A percentile compares a stretch with the other conserved stretches of the same genome.
These are phyloP conservation scores for Garrulus glandarius DNA, from an alignment of 2,797 vertebrate species.

Conservation along the genomic window DNA sequence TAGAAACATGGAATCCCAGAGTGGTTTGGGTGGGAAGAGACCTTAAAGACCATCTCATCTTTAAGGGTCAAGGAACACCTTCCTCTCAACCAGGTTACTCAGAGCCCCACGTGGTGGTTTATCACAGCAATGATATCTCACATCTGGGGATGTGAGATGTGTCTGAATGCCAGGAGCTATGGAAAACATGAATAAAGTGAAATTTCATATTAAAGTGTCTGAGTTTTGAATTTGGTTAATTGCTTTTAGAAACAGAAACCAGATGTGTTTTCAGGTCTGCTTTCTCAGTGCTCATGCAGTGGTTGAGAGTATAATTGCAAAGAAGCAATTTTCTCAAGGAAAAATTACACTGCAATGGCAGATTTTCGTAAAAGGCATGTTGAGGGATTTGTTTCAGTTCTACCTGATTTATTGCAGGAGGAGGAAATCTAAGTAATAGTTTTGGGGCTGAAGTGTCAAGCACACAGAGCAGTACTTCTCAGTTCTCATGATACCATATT, in stretches of 20 bases:
- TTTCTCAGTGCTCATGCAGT: neutral
- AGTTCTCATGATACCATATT: neutral
- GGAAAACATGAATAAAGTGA: neutral
- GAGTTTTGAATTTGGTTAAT: neutral
- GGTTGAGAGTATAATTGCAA: neutral
- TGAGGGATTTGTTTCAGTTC: neutral
- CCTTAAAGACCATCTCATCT: neutral
- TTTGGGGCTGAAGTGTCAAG: neutral
- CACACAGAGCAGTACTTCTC: neutral
- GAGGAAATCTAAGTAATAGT: neutral
- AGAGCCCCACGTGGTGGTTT: neutral
- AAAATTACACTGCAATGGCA: neutral
- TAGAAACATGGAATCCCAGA: neutral
- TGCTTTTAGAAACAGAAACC: neutral
- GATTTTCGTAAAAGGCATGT: neutral
- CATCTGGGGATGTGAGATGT: too few species aligned
- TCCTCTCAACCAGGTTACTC: neutral
- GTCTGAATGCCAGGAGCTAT: neutral
- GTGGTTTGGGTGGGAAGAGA: neutral
- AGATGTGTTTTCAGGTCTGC: neutral
- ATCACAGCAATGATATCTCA: neutral
- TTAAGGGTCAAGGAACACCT: neutral
- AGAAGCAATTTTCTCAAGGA: neutral
- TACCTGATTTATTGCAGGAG: neutral
- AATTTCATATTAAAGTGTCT: neutral